Conservation (phyloP, 1,140 invertebrate species). For the Drosophila fuyamai region DNA sequence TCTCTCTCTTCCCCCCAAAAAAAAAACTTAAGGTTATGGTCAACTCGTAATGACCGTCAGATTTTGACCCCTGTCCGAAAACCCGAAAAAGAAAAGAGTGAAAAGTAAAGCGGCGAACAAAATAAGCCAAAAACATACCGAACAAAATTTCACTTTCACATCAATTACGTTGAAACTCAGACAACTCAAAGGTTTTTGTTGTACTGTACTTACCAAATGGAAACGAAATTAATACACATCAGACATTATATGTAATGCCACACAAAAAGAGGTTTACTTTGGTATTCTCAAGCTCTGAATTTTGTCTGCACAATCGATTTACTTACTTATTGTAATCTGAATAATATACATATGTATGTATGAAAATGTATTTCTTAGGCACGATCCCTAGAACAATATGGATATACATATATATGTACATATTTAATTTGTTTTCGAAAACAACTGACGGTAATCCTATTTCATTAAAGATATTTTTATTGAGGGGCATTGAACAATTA, state of each 20-base stretch:
- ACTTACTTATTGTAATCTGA: too few relatives aligned
- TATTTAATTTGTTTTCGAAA: too few relatives aligned
- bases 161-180: slow-evolving; percentile 64
- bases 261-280: neutral
- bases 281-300: too few relatives aligned
- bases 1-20: slow-evolving; percentile 7
- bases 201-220: slow-evolving; percentile 50
- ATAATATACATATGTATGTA: too few relatives aligned
- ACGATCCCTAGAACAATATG: too few relatives aligned
- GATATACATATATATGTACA: too few relatives aligned
- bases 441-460: neutral
- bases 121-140: slow-evolving; percentile 24
- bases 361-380: too few relatives aligned
- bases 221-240: slow-evolving; percentile 1
- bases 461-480: neutral
- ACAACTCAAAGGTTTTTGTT: slow-evolving; percentile 36
- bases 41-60: slow-evolving; percentile 54
- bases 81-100: slow-evolving; percentile 27
- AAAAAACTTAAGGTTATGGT: slow-evolving; percentile 76
- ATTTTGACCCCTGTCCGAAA: slow-evolving; percentile 42
- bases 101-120: slow-evolving; percentile 31
- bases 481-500: neutral
- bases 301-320: too few relatives aligned
- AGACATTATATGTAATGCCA: too few relatives aligned
- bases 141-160: slow-evolving; percentile 78